Base-by-base conservation (phyloP, 2,113 vertebrate genomes). In the Pedetes capensis region DNA sequence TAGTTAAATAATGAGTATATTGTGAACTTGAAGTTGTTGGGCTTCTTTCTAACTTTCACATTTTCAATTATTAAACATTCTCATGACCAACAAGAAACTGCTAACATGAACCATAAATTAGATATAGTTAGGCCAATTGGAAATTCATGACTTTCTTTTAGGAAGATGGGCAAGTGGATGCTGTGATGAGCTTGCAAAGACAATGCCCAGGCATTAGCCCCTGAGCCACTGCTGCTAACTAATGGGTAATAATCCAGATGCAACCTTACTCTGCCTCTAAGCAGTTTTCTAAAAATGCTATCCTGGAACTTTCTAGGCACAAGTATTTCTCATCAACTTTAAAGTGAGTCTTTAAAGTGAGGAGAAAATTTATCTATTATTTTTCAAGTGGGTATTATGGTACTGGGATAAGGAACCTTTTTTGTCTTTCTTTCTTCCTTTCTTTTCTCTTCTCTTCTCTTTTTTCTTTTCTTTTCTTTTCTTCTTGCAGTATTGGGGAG, bases 61-160 rank as follows among this genome's bases (percentile, higher is more conserved):
- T 81, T 85, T 95, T 78, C 81, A 59, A 72, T 88, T 72, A 18
- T 93, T 82, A 78, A 90, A 91, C 84, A 68, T 80, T 92, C 68
- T 61, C 22, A 9, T 72, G 49, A 12, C 84, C 75, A 83, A 5
- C 75, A 39, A 90, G 63, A 92, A 96, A 89, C 23, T 84, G 42
- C 68, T 89, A 27, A 42, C 6, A 66, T 71, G 44, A 90, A 49
- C 37, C 81, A 53, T 88, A 88, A 80, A 47, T 80, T 89, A 87
- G 74, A 22, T 76, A 49, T 23, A 71, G 42, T 66, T 84, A 42
- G 23, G 27, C 66, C 72, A 72, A 87, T 55, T 59, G 88, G 32
- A 42, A 85, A 39, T 68, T 81, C 7, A 9, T 82, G 55, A 72
- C 18, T 68, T 55, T 64, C 37, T 95, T n/a, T 20, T 3, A 16